A percentile compares a stretch with the other conserved stretches of the same genome.
phyloP scores from a whole-genome alignment of 2,797 vertebrate species.

The Pangasius mekongensis region DNA sequence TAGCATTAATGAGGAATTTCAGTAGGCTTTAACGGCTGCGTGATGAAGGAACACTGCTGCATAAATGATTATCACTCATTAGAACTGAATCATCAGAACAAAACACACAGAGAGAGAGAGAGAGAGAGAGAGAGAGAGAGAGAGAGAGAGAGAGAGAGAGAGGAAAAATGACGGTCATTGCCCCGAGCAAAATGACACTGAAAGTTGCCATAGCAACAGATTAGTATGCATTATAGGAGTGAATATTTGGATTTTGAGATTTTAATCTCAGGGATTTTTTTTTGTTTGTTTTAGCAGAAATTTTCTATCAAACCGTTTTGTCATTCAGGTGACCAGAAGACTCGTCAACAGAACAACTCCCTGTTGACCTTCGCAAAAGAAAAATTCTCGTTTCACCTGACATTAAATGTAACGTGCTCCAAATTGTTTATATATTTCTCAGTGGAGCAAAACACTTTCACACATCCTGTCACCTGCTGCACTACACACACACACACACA shows the following conservation, averaged over 20 bases:
- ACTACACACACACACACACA: too few species aligned
- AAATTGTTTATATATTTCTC: too few species aligned
- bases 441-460: too few species aligned
- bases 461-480: too few species aligned
- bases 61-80: slow-evolving; percentile 51
- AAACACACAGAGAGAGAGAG: background rate
- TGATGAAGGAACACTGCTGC: slow-evolving; percentile 46
- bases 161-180: slow-evolving; percentile 41
- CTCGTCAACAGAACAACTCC: background rate
- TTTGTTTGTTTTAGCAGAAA: background rate
- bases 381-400: background rate
- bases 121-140: too few species aligned
- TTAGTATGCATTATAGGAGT: slow-evolving; percentile 7
- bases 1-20: slow-evolving; percentile 29
- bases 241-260: background rate
- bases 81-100: slow-evolving; percentile 50
- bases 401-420: background rate
- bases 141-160: background rate
- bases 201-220: slow-evolving; percentile 53
- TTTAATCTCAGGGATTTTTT: background rate
- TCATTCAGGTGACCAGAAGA: background rate
- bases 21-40: slow-evolving; percentile 4
- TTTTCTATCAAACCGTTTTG: background rate
- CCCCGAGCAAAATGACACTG: slow-evolving; percentile 46
- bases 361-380: background rate